A percentile compares a stretch with the other conserved stretches of the same genome.
Conservation (phyloP, 1,140 invertebrate genomes). For the Brachionus asplanchnoidis region DNA sequence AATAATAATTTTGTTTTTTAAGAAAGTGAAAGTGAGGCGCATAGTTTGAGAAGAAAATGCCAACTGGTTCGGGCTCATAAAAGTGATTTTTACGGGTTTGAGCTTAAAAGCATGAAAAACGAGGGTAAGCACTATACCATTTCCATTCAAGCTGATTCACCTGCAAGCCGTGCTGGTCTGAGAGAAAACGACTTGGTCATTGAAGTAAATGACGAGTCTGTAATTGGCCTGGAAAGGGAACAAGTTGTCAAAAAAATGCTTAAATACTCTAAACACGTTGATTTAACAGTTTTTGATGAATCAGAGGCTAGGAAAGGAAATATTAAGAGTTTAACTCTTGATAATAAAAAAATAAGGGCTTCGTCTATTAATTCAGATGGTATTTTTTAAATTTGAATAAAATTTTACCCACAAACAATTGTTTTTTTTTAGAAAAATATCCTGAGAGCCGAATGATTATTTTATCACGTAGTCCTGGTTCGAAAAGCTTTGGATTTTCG, state of each 20-base stretch:
- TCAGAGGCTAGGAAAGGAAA: background rate
- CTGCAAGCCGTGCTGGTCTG: background rate
- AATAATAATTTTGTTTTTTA: background rate
- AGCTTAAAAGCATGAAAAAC: conserved; percentile 7
- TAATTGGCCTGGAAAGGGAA: background rate
- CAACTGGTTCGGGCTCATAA: background rate
- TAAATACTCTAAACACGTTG: conserved; percentile 16
- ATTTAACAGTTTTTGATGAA: conserved; percentile 13
- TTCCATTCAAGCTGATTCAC: background rate
- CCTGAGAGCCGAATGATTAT: conserved; percentile 8
- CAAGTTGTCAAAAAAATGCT: conserved; percentile 4
- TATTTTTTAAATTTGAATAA: background rate
- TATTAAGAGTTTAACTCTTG: background rate
- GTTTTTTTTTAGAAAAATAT: background rate
- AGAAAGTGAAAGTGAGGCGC: background rate
- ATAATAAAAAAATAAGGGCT: background rate
- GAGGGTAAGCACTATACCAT: background rate
- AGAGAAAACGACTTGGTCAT: conserved; percentile 10
- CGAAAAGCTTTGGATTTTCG: conserved; percentile 17
- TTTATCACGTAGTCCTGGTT: background rate
- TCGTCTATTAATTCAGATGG: conserved; percentile 2
- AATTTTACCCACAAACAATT: background rate
- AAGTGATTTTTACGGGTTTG: conserved; percentile 27
- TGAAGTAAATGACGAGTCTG: conserved; percentile 17
- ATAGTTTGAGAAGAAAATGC: background rate